A percentile compares a stretch with the other conserved stretches of the same genome.
Evolutionary conservation across 2,113 vertebrate species (phyloP).

Genomic region (Glaucomys volans): DNA sequence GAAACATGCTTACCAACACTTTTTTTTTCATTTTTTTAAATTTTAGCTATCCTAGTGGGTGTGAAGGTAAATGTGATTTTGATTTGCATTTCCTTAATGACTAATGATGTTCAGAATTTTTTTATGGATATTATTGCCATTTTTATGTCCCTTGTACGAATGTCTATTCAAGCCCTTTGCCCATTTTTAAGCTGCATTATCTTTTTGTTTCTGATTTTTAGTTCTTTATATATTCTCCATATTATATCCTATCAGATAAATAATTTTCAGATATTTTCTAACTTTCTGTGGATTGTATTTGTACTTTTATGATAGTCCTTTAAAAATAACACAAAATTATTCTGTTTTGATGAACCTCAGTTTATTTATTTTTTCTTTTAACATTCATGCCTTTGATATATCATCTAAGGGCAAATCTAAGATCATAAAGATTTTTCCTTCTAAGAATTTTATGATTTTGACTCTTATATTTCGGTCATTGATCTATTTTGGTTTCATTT

Average conservation of each 20-base stretch:
- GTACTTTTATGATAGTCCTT: background rate
- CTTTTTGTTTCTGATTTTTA: background rate
- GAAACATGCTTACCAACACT: background rate
- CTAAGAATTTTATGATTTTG: background rate
- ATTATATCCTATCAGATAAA: background rate
- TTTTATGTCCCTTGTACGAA: background rate
- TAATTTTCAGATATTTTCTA: background rate
- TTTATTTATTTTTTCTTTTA: background rate
- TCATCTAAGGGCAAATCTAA: background rate
- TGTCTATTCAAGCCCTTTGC: background rate
- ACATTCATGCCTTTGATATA: background rate
- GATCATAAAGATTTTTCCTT: background rate
- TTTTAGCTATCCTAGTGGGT: background rate
- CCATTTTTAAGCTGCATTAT: background rate
- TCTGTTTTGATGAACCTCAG: background rate
- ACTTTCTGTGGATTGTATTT: background rate
- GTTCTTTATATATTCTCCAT: background rate
- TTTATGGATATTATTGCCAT: background rate
- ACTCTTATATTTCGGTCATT: background rate
- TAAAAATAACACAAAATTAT: background rate
- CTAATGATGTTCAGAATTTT: background rate
- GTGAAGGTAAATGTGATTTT: conserved; percentile 1
- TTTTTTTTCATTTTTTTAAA: background rate
- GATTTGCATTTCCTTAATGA: conserved; percentile 21
- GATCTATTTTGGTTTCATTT: conserved; percentile 11